Evolutionary conservation across 2,888 invertebrate species (phyloP).

Genomic region (Pachymerium ferrugineum): DNA sequence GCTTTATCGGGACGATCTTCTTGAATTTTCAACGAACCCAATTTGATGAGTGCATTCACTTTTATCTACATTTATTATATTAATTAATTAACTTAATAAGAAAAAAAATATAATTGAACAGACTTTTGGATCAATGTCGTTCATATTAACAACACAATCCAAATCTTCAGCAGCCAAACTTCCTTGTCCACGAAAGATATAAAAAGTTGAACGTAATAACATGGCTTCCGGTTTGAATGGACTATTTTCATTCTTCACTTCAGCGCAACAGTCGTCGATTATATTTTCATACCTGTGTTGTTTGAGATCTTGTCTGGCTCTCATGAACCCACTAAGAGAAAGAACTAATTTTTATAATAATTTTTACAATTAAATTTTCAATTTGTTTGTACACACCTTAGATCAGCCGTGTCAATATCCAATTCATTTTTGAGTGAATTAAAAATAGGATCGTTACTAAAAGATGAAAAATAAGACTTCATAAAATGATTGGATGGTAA

Average conservation of each 20-base stretch:
- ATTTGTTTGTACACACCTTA: conserved; percentile 32
- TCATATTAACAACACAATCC: conserved; percentile 61
- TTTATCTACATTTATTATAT: conserved; percentile 54
- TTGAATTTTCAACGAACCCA: conserved; percentile 78
- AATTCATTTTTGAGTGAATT: conserved; percentile 38
- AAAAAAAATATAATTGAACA: conserved; percentile 30
- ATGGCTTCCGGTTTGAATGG: conserved; percentile 52
- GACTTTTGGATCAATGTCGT: conserved; percentile 56
- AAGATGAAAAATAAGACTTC: conserved; percentile 79
- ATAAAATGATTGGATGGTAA: conserved; percentile 83
- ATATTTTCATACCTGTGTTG: conserved; percentile 44
- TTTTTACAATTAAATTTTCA: neutral
- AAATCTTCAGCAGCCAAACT: conserved; percentile 53
- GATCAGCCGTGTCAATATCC: neutral
- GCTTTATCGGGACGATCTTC: conserved; percentile 65
- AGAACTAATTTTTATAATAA: neutral
- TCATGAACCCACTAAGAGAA: conserved; percentile 43
- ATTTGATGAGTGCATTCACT: conserved; percentile 80
- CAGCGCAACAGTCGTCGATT: conserved; percentile 44
- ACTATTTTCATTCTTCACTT: conserved; percentile 42
- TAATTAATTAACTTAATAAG: conserved; percentile 23
- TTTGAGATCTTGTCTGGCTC: conserved; percentile 43
- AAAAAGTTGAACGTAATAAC: conserved; percentile 77
- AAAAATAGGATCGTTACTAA: conserved; percentile 76
- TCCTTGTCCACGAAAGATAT: conserved; percentile 62